Evolutionary conservation across 1,140 invertebrate species (phyloP), one percentile per base, ranked within the genome.

Genomic region (Ips typographus): DNA sequence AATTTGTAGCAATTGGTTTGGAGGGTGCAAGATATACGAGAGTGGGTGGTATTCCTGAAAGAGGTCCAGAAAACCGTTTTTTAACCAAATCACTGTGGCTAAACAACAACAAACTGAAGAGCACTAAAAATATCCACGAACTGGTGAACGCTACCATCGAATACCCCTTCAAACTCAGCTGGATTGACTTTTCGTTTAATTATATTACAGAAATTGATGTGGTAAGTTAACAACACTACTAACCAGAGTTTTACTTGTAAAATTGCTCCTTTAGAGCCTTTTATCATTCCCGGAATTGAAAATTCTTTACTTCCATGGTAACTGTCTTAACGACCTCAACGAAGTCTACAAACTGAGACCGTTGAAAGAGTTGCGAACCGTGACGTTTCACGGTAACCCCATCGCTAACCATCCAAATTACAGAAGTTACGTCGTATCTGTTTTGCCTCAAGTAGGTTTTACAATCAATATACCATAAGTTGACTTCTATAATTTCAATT

Each of bases 131-230:
- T 49, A 68, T 85, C 39, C 75, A 81, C 37, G 69, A 68, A 6
- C 77, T 86, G 2, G 73, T 79, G 0, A 76, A 80, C 0, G 73
- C 75, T 3, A 72, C 79, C 40, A 74, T 85, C 1, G 81, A 82
- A 39, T 68, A 79, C 43, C 82, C 84, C 0, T 49, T 63, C 0
- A 70, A 77, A 5, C 78, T 86, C 2, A 79, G 79, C 4, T 86
- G 85, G 85, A 67, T 86, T 1, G 84, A 86, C 77, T 78, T 85
- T 8, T 84, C 84, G 0, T 85, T 82, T 71, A 86, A 86, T 63
- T 75, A 76, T n/a, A 79, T 86, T 49, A 68, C 59, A 0, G 76
- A 81, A 40, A 81, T 86, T 22, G 79, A 81, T 41, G 22, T 22
- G 22, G 22, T 22, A 22, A 22, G 22, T 22, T 22, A 78, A 82